Conservation (phyloP, 2,888 invertebrate genomes). For the Tetanocera ferruginea region DNA sequence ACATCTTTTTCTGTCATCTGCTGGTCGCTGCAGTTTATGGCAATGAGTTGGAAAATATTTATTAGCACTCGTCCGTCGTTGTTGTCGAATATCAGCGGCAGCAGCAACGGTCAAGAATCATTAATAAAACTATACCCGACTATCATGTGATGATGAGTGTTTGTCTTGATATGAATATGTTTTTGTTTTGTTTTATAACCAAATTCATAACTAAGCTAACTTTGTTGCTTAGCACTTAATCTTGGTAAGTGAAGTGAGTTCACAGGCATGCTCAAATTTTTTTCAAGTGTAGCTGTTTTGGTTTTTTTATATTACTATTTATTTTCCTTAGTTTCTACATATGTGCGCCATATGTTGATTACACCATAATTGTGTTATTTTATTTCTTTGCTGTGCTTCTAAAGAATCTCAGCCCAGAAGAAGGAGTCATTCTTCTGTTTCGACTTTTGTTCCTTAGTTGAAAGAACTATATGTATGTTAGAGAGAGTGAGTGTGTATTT, state of each 20-base stretch:
- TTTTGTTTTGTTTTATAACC: no score
- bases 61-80: background rate
- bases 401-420: background rate
- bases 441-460: background rate
- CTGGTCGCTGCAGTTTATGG: background rate
- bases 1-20: constrained; percentile 5
- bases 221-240: no score
- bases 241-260: background rate
- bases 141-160: background rate
- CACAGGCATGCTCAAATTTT: background rate
- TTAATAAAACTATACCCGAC: background rate
- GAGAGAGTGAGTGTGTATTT: background rate
- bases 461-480: background rate
- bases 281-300: background rate
- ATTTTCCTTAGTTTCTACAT: constrained; percentile 3
- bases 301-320: background rate
- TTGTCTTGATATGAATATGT: background rate
- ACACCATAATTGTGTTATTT: background rate
- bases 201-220: no score
- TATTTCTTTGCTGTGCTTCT: background rate
- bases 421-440: background rate
- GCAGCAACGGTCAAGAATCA: background rate
- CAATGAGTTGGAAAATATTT: constrained; percentile 20
- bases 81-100: background rate
- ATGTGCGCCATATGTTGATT: constrained; percentile 20